Base-by-base conservation (phyloP, 1,140 invertebrate genomes). In the Aculops lycopersici region DNA sequence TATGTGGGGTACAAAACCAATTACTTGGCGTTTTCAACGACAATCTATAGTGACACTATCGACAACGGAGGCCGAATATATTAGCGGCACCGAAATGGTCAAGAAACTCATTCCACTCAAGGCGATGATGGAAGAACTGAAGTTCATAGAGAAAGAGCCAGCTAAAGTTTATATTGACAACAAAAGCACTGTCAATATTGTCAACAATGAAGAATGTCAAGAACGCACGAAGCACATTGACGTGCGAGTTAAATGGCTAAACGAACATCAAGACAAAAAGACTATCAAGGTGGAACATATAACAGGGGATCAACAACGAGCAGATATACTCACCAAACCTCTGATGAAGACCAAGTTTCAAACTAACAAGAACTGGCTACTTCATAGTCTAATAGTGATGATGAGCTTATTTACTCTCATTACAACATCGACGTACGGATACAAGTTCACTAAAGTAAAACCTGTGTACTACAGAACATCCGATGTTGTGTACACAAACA, bases 11-110 rank as follows among this genome's bases (percentile, higher is more conserved):
- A 48, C 47, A 17, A 41, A 43, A 24, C 19, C 47, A 2, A 45
- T 57, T 17, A 43, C 47, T 8, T 55, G 54, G 54, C 36, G 44
- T 8, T 45, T 45, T 35, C 49, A 47, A 36, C 50, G 52, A 38
- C 54, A 56, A 37, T 43, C 42, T 5, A 46, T 39, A 2, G 44
- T 53, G 14, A 48, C 53, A 20, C 45, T 57, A 3, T 55, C 49
- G 4, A 48, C 47, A 13, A 49, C 51, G 1, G 53, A 57, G 47
- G 49, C 53, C 1, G 57, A 59, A 41, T 56, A 54, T 41, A 52
- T 57, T 41, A 45, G 50, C 15, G 42, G 54, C 41, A 49, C 54
- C 38, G 54, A 53, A 47, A 48, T 52, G 36, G 51, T 39, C 21
- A 56, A 38, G 50, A 52, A 50, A 53, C 52, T 24, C 45, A 42